These are phyloP conservation scores for Bruchidius siliquastri DNA, from an alignment of 2,888 invertebrate species.

Conservation along the genomic window DNA sequence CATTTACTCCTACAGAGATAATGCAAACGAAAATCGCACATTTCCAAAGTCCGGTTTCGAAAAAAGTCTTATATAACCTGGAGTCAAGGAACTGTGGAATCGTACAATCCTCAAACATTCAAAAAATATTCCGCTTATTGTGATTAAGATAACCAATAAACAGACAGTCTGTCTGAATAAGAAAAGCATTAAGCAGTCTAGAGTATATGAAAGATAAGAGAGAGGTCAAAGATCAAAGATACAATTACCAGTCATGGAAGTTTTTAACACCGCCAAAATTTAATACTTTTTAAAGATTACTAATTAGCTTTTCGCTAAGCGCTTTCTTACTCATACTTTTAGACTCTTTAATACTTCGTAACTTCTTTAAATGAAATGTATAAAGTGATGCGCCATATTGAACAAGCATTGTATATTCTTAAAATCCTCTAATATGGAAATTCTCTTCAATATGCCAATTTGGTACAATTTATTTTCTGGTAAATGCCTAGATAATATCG, in stretches of 20 bases:
- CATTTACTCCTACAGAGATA: not conserved
- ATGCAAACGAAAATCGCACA: not conserved
- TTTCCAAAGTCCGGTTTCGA: not conserved
- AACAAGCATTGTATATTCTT: too few species aligned
- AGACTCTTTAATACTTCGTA: too few species aligned
- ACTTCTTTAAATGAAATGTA: too few species aligned
- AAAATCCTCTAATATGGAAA: too few species aligned
- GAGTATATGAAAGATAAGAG: not conserved
- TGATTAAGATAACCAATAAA: not conserved
- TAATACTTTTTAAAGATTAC: too few species aligned
- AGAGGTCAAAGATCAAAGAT: not conserved
- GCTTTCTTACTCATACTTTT: too few species aligned
- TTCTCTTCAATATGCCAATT: too few species aligned
- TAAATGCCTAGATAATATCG: too few species aligned
- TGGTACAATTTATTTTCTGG: too few species aligned
- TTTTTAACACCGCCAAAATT: too few species aligned
- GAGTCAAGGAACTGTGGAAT: not conserved
- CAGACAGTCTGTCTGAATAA: not conserved
- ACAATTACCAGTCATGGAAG: not conserved
- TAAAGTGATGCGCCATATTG: too few species aligned
- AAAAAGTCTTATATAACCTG: not conserved
- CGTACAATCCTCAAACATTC: not conserved
- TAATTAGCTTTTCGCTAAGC: too few species aligned
- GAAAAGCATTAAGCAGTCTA: not conserved
- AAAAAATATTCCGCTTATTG: not conserved